Base-by-base conservation (phyloP, 2,888 invertebrate genomes). In the Dolomedes plantarius region DNA sequence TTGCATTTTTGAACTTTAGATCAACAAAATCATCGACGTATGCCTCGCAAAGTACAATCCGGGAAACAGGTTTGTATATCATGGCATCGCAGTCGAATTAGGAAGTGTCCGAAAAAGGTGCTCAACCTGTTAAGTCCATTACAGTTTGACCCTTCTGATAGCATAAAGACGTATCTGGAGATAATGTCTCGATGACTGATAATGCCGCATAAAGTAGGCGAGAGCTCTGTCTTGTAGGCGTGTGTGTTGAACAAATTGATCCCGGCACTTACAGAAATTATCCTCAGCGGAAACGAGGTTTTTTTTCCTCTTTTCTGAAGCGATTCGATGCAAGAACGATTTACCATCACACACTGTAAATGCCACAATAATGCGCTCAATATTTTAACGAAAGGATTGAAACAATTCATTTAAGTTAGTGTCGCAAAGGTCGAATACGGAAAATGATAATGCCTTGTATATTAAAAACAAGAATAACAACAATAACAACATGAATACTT, bases 121-220 rank as follows among this genome's bases (percentile, higher is more conserved):
- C 39, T 46, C 28, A 23, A n/a, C 62, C 50, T 29, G 75, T 68
- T 82, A 82, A 75, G 50, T 74, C 62, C 69, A 82, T 75, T 82
- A 82, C 74, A 36, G 73, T 31, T 39, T 69, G 68, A 71, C 68
- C 68, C 31, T n/a, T 46, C 31, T n/a, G 67, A 41, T 31, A 28
- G 31, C 74, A 75, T 75, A 82, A 82, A 82, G 75, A 75, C 81
- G 23, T 75, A 82, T 75, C 56, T 62, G 56, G 39, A 82, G 80
- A 74, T 80, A 80, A 74, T 80, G 67, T 74, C 32, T 50, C 36
- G 75, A 82, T 82, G 81, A 82, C 68, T 82, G 81, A 82, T 82
- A 31, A 74, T 39, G 46, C 41, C 36, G 79, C 39, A 56, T n/a
- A 16, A 39, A 75, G 68, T 69, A 41, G 74, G 69, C 69, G 74